Evolutionary conservation across 2,797 vertebrate species (phyloP), one percentile per base, ranked within the genome.

Genomic region (Sebastes nivosus): DNA sequence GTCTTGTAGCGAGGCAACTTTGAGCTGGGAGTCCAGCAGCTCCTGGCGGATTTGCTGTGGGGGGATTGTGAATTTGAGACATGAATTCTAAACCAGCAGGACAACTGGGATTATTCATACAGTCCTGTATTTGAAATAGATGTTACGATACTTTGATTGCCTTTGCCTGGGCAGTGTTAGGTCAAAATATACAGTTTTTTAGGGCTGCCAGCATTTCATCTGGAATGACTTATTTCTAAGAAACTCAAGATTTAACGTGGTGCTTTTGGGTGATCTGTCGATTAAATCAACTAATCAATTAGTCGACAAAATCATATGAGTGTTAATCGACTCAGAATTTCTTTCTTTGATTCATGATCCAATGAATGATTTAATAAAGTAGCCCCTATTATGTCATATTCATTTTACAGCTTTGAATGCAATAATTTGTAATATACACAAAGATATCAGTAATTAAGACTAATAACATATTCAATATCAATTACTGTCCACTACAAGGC

Each of bases 1-100:
- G 92, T 99, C 98, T 93, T 99, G 98, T 30, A 99, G 95, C 0
- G 96, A 96, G 0, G 96, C 95, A 29, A 99, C 98, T 86, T 97
- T 97, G 89, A 96, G 81, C 83, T 99, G 97, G 2, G 98, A 97
- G 70, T 99, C 98, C 85, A 96, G 91, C 38, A 99, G 95, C 90
- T 99, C 99, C 72, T 94, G 96, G 58, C 96, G 97, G 86, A 99
- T 99, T 98, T 98, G 96, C 99, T 99, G 87, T 34, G 67, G 34
- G 65, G 30, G 65, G 30, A 73, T 70, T 32, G 4, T 9, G 55
- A 55, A 66, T 67, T 27, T 16, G 25, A 34, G 65, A 58, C 0
- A 46, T 67, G 12, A 16, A 55, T 59, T 61, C 2, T 18, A 63
- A 46, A 61, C 67, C 13, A 71, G 36, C n/a, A 60, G 46, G 25